Percentiles rank a stretch among this genome's conserved stretches.
These are phyloP conservation scores for Rhopalosiphum nymphaeae DNA, from an alignment of 2,888 invertebrate species.

Conservation along the genomic window DNA sequence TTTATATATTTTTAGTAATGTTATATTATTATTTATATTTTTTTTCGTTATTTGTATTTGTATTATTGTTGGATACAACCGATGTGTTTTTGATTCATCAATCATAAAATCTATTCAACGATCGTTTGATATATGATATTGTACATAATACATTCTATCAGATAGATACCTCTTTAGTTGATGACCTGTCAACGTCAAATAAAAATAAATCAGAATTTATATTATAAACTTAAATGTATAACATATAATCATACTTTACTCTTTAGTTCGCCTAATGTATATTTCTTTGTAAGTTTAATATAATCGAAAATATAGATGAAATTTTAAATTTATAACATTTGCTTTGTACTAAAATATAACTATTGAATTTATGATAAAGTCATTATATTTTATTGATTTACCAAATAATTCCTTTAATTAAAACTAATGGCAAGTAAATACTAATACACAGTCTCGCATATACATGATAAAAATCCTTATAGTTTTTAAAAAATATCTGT, in stretches of 20 bases:
- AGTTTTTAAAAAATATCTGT: neutral
- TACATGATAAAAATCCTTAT: neutral
- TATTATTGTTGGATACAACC: neutral
- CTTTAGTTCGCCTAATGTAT: neutral
- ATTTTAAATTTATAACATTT: neutral
- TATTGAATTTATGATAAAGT: neutral
- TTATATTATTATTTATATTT: neutral
- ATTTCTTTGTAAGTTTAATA: neutral
- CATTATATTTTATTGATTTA: neutral
- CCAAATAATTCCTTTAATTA: neutral
- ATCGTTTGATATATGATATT: neutral
- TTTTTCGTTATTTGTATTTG: neutral
- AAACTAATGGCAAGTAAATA: neutral
- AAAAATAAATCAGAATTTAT: neutral
- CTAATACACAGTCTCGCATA: neutral
- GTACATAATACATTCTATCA: neutral
- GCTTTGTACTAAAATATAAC: neutral
- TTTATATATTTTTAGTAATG: neutral
- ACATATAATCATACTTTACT: neutral
- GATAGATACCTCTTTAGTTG: neutral
- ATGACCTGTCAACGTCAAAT: constrained; percentile 1
- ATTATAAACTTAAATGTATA: neutral
- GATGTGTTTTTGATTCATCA: neutral
- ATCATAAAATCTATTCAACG: constrained; percentile 14
- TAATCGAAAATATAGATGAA: neutral